Percentiles rank a stretch among this genome's conserved stretches.
phyloP scores from a whole-genome alignment of 2,113 vertebrate species.

The Malurus cyaneus region DNA sequence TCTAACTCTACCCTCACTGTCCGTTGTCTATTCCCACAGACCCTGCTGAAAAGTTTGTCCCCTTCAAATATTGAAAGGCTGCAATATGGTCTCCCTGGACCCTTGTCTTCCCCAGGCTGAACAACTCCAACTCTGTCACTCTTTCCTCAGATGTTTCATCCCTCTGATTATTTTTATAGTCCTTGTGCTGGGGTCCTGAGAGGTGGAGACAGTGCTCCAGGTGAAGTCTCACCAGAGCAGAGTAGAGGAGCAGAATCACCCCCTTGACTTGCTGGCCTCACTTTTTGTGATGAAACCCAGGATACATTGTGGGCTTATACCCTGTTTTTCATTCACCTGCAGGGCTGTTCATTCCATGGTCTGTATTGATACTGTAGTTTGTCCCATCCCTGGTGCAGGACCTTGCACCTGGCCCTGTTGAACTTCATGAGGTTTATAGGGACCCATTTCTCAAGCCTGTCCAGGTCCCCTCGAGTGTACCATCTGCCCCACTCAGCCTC shows the following conservation, averaged over 20 bases:
- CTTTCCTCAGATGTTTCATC: not conserved
- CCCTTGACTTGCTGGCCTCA: not conserved
- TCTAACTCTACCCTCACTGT: not conserved
- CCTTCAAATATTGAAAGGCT: not conserved
- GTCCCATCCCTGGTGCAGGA: not conserved
- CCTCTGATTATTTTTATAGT: not conserved
- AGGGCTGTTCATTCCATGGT: not conserved
- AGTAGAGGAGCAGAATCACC: not conserved
- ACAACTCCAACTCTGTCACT: not conserved
- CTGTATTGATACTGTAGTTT: not conserved
- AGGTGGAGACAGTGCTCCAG: not conserved
- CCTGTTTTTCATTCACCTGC: not conserved
- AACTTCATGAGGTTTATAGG: not conserved
- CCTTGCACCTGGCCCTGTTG: not conserved
- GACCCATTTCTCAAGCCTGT: not conserved
- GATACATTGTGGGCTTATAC: rapidly evolving
- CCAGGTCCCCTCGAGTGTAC: no score
- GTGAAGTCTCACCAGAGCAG: not conserved
- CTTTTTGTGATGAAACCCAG: not conserved
- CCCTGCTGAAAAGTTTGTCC: not conserved
- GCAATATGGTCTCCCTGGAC: not conserved
- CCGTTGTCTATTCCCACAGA: not conserved
- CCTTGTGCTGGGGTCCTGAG: not conserved
- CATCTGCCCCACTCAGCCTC: not conserved
- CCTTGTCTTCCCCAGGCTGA: not conserved